Evolutionary conservation across 2,888 invertebrate species (phyloP).

Genomic region (Hedya salicella): DNA sequence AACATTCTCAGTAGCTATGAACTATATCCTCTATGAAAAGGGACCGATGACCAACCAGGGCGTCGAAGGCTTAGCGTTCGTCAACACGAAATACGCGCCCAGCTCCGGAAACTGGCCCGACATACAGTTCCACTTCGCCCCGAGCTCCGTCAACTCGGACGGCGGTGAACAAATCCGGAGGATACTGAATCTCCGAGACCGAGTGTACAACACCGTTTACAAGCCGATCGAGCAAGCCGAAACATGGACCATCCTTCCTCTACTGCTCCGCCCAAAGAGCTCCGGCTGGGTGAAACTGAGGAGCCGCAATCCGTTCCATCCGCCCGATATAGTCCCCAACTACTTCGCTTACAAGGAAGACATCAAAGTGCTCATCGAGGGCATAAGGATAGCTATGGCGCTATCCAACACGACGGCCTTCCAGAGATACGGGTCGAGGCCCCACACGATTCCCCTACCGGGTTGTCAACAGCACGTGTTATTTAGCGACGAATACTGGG

Average conservation of each 20-base stretch:
- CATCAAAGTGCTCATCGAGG: slow-evolving; percentile 90
- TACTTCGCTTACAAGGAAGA: slow-evolving; percentile 95
- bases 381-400: slow-evolving; percentile 92
- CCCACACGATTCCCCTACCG: slow-evolving; percentile 92
- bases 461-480: slow-evolving; percentile 90
- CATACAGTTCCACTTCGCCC: slow-evolving; percentile 94
- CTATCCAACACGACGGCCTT: slow-evolving; percentile 92
- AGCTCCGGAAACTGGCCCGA: slow-evolving; percentile 91
- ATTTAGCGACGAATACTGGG: slow-evolving; percentile 94
- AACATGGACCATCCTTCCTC: slow-evolving; percentile 93
- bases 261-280: slow-evolving; percentile 93
- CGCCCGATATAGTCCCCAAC: slow-evolving; percentile 95
- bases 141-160: slow-evolving; percentile 93
- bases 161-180: slow-evolving; percentile 91
- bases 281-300: slow-evolving; percentile 94
- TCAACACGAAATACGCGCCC: slow-evolving; percentile 95
- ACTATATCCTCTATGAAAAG: slow-evolving; percentile 91
- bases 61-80: slow-evolving; percentile 94
- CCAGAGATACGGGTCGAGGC: slow-evolving; percentile 91
- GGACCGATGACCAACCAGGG: slow-evolving; percentile 94
- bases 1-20: slow-evolving; percentile 90
- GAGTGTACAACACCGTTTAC: slow-evolving; percentile 93
- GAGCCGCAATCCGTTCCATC: slow-evolving; percentile 91
- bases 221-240: slow-evolving; percentile 91
- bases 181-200: slow-evolving; percentile 90